phyloP scores from a whole-genome alignment of 2,888 invertebrate species.

The Heliconius aoede region DNA sequence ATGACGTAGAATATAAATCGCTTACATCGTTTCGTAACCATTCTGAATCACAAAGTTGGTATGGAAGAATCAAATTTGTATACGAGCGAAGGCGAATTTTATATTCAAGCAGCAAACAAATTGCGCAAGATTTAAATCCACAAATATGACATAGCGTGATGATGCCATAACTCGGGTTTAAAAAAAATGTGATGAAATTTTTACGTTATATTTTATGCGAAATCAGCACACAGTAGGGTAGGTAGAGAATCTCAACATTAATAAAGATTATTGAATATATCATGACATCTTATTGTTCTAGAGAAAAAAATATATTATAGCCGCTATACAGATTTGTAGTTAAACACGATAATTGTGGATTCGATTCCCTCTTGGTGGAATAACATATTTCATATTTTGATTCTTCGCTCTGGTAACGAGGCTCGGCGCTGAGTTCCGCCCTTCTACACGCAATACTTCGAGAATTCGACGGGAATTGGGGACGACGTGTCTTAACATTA shows the following conservation, averaged over 20 bases:
- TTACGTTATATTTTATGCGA: no score
- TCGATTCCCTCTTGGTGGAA: background rate
- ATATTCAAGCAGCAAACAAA: background rate
- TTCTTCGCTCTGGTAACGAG: background rate
- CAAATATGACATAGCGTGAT: background rate
- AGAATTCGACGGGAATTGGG: no score
- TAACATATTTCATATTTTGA: background rate
- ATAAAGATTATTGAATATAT: no score
- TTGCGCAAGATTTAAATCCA: conserved; percentile 7
- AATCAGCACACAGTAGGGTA: no score
- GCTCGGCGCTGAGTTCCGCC: no score
- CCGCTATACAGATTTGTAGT: no score
- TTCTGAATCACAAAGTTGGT: background rate
- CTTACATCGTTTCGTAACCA: background rate
- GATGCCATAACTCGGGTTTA: no score
- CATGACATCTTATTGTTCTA: background rate
- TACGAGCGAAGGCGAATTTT: background rate
- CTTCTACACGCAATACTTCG: no score
- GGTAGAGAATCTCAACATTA: no score
- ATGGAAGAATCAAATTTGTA: conserved; percentile 10
- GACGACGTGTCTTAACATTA: no score
- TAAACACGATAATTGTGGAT: background rate
- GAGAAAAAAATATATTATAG: background rate
- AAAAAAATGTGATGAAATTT: no score
- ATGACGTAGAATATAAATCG: background rate